These are phyloP conservation scores for Microtus richardsoni DNA, from an alignment of 2,113 vertebrate genomes.

Conservation along the genomic window DNA sequence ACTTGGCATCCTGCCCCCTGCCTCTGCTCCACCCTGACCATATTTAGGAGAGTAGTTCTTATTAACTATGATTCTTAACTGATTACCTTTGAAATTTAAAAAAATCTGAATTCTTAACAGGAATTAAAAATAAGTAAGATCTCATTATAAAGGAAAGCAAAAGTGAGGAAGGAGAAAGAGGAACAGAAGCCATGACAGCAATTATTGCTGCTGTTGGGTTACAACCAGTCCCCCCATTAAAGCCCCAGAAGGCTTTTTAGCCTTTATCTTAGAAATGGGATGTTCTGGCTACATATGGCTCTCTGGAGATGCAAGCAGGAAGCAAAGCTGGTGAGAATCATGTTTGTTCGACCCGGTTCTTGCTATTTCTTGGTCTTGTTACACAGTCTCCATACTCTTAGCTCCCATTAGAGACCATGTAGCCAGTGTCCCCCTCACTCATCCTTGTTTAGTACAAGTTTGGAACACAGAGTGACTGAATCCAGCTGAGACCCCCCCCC, in stretches of 20 bases:
- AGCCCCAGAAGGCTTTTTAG: not conserved
- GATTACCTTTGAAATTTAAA: constrained; percentile 26
- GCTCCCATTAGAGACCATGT: not conserved
- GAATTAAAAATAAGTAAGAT: constrained; percentile 18
- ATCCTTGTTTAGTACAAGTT: not conserved
- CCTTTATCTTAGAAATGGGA: not conserved
- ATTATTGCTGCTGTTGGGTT: not conserved
- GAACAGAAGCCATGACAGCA: not conserved
- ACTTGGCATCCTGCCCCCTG: not conserved
- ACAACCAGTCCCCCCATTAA: not conserved
- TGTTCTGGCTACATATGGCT: not conserved
- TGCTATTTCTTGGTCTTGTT: not conserved
- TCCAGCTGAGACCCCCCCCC: not conserved
- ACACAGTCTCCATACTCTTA: not conserved
- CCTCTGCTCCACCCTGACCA: not conserved
- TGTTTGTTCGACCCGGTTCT: not conserved
- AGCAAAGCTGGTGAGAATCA: not conserved
- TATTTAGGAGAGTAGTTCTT: not conserved
- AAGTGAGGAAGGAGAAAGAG: not conserved
- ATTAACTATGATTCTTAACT: constrained; percentile 29
- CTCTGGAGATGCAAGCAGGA: not conserved
- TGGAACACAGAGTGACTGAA: not conserved
- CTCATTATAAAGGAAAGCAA: constrained; percentile 25
- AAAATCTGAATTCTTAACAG: constrained; percentile 13
- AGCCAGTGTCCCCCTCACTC: not conserved